phyloP scores from a whole-genome alignment of 2,113 vertebrate species.

The Tragelaphus imberbis region DNA sequence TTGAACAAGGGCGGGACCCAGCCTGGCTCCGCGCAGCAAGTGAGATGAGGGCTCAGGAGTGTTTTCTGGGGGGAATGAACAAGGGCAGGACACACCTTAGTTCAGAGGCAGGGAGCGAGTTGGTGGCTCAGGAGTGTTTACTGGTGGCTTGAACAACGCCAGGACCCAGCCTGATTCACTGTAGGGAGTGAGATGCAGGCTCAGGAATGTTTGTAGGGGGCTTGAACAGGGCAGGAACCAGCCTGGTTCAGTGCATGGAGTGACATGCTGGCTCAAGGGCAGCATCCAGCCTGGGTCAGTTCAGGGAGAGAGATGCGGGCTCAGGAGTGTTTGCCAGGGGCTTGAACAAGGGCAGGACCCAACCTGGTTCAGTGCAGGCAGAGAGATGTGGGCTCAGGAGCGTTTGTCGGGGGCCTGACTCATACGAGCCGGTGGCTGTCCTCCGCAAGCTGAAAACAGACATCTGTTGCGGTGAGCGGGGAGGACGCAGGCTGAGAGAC shows the following conservation, averaged over 20 bases:
- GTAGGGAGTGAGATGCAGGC: no score
- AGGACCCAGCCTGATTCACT: no score
- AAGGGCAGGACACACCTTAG: no score
- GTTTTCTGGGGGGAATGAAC: no score
- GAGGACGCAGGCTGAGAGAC: accelerated
- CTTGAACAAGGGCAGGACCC: background rate
- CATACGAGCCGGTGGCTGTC: accelerated
- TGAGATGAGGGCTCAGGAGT: no score
- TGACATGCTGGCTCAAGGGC: background rate
- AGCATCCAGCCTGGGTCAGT: accelerated
- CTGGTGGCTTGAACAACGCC: no score
- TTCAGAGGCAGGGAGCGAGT: background rate
- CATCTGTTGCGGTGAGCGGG: background rate
- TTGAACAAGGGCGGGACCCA: no score
- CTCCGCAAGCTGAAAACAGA: background rate
- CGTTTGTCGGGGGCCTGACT: background rate
- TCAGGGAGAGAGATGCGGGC: background rate
- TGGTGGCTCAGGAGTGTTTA: background rate
- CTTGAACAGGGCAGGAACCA: background rate
- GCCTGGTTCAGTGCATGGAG: background rate
- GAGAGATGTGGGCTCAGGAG: background rate
- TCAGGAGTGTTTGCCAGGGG: background rate
- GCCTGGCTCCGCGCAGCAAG: no score
- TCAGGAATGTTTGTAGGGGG: no score
- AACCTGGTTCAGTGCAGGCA: background rate